phyloP scores from a whole-genome alignment of 2,113 vertebrate species.

The Ammodytes marinus region DNA sequence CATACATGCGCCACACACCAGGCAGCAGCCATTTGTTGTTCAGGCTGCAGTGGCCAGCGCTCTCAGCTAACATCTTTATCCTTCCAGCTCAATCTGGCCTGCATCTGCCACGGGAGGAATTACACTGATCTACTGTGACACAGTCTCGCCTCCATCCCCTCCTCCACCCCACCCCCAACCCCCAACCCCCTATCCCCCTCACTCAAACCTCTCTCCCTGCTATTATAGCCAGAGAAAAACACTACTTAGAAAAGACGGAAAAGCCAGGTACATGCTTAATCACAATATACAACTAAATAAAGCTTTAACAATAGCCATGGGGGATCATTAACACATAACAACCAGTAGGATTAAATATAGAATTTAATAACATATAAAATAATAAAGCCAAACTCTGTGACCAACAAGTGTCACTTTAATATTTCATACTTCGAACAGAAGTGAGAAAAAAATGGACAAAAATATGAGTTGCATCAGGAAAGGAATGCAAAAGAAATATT shows the following conservation, averaged over 20 bases:
- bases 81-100: constrained; percentile 76
- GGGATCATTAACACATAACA: neutral
- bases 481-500: neutral
- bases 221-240: constrained; percentile 10
- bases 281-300: neutral
- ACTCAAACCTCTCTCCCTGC: constrained; percentile 9
- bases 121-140: constrained; percentile 74
- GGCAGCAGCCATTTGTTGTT: constrained; percentile 60
- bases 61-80: constrained; percentile 83
- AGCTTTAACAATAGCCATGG: neutral
- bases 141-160: constrained; percentile 10
- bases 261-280: constrained; percentile 7
- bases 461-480: no score
- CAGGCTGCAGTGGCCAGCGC: constrained; percentile 31
- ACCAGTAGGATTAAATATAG: neutral
- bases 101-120: constrained; percentile 76
- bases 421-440: no score
- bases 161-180: neutral
- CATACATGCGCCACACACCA: constrained; percentile 18
- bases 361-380: neutral
- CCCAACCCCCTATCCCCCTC: neutral
- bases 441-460: neutral
- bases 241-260: constrained; percentile 2
- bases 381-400: neutral
- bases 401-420: no score